Percentiles rank a stretch among this genome's conserved stretches.
These are phyloP conservation scores for Heliconius hermathena DNA, from an alignment of 1,140 invertebrate genomes.

Conservation along the genomic window DNA sequence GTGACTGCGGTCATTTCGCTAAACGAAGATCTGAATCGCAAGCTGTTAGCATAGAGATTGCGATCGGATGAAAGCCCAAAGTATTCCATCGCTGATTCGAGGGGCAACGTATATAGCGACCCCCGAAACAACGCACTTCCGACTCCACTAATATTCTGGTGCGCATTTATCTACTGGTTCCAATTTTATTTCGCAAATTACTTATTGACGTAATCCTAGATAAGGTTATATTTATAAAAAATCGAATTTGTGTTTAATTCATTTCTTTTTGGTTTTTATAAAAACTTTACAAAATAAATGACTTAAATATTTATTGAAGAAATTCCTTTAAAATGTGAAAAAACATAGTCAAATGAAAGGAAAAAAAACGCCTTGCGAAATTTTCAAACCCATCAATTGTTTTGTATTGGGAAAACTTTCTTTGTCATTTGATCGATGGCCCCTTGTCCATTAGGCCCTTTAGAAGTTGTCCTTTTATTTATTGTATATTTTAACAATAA, in stretches of 20 bases:
- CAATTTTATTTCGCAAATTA: constrained; percentile 43
- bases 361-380: constrained; percentile 46
- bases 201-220: not conserved
- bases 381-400: constrained; percentile 70
- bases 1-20: constrained; percentile 80
- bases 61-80: constrained; percentile 77
- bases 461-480: constrained; percentile 78
- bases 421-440: constrained; percentile 80
- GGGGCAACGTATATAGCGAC: constrained; percentile 73
- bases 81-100: constrained; percentile 77
- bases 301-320: not conserved
- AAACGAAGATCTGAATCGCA: constrained; percentile 82
- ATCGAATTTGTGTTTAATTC: no score
- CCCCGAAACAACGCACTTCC: constrained; percentile 67
- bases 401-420: constrained; percentile 75
- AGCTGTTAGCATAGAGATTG: constrained; percentile 82
- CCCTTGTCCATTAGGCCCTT: constrained; percentile 79
- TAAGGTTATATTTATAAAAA: no score
- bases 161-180: constrained; percentile 62
- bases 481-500: constrained; percentile 74
- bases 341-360: constrained; percentile 41
- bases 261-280: not conserved
- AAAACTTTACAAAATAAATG: not conserved
- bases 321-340: constrained; percentile 42
- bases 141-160: constrained; percentile 68